phyloP scores from a whole-genome alignment of 2,888 invertebrate species.

The Pinctada fucata region DNA sequence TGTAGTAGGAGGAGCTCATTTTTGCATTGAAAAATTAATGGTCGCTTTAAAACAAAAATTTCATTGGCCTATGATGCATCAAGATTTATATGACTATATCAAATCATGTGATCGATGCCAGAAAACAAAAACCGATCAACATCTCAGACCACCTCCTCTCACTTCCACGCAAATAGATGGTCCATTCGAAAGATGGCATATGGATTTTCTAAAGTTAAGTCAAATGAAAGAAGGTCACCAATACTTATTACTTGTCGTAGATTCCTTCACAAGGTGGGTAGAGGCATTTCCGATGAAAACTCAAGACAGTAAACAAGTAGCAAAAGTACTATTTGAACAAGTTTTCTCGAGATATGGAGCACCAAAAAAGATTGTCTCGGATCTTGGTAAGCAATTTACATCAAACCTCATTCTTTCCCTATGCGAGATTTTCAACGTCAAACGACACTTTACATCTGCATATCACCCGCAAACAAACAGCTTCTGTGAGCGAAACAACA shows the following conservation, averaged over 20 bases:
- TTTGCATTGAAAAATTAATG: constrained; percentile 24
- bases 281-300: constrained; percentile 8
- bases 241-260: constrained; percentile 1
- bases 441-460: constrained; percentile 37
- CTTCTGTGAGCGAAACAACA: constrained; percentile 39
- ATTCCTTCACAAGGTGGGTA: constrained; percentile 4
- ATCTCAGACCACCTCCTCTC: constrained; percentile 17
- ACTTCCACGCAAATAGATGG: constrained; percentile 8
- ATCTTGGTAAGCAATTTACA: not conserved
- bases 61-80: constrained; percentile 30
- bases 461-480: constrained; percentile 44
- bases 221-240: constrained; percentile 1
- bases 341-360: constrained; percentile 7
- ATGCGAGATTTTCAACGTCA: constrained; percentile 41
- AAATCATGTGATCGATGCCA: constrained; percentile 41
- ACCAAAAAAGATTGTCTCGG: not conserved
- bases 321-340: constrained; percentile 12
- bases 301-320: constrained; percentile 3
- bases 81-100: constrained; percentile 35
- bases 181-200: constrained; percentile 2
- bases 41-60: constrained; percentile 29
- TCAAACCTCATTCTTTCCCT: constrained; percentile 37
- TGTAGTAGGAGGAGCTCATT: constrained; percentile 33
- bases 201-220: constrained; percentile 6
- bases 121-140: constrained; percentile 14